phyloP scores from a whole-genome alignment of 2,797 vertebrate genomes.

The Mormyrus proboscirostris region DNA sequence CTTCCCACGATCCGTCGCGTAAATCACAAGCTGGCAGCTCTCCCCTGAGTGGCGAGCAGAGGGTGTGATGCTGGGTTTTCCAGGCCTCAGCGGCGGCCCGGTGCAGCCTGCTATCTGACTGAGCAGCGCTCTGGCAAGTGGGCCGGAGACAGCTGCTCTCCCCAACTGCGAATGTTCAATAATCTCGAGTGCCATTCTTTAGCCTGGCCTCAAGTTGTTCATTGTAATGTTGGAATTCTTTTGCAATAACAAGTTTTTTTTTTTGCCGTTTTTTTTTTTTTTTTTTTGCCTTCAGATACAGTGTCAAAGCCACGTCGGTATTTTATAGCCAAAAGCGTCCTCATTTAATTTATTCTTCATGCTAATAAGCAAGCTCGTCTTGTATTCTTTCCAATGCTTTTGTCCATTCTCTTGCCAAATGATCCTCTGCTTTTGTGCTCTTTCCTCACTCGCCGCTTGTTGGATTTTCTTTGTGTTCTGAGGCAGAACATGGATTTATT shows the following conservation, averaged over 20 bases:
- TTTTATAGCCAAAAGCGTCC: constrained; percentile 11
- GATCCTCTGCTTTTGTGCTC: constrained; percentile 2
- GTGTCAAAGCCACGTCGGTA: not conserved
- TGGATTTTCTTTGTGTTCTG: constrained; percentile 9
- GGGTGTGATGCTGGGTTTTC: not conserved
- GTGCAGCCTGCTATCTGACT: not conserved
- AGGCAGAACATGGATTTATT: constrained; percentile 12
- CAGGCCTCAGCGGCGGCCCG: not conserved
- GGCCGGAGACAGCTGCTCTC: not conserved
- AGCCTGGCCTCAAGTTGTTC: not conserved
- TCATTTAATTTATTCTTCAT: not conserved
- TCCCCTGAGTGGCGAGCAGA: not conserved
- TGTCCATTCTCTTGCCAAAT: not conserved
- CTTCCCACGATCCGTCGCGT: not conserved
- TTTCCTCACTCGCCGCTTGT: not conserved
- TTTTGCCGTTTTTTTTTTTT: not conserved
- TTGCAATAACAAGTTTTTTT: constrained; percentile 1
- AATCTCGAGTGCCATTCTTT: constrained; percentile 6
- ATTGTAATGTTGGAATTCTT: constrained; percentile 5
- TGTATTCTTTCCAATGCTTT: not conserved
- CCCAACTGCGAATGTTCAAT: not conserved
- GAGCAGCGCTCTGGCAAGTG: not conserved
- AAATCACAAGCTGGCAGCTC: not conserved
- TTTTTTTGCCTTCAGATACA: not conserved
- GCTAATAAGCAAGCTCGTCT: not conserved